Base-by-base conservation (phyloP, 2,888 invertebrate species). In the Pandemis heparana region DNA sequence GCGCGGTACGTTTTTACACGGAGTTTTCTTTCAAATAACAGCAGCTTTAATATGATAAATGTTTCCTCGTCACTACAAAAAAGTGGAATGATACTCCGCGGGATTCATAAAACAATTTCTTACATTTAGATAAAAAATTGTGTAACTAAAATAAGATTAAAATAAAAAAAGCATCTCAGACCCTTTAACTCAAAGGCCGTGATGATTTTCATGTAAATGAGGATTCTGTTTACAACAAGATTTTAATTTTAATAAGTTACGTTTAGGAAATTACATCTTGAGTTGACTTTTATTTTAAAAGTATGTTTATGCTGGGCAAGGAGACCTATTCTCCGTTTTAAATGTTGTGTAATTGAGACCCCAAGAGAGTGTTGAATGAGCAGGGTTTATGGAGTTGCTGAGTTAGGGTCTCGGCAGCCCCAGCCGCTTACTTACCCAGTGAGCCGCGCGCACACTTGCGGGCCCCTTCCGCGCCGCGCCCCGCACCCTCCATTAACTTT, bases 401-500 rank as follows among this genome's bases (percentile, higher is more conserved):
- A 53, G 51, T 53, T 53, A 53, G 51, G 51, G 51, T 14, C 51
- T 53, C 16, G 8, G 2, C 16, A 51, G 51, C 64, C n/a, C n/a
- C n/a, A 70, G 16, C 43, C 56, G 64, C 56, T 32, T 53, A 63
- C 46, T 67, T 39, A 59, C n/a, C 14, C n/a, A 48, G 48, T 48
- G 48, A 48, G 63, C 16, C n/a, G 23, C 56, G 18, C 53, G 56
- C 51, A 53, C 51, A 53, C 51, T 9, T 18, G 12, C 23, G 56
- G 10, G 56, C 12, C 23, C 23, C 53, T 76, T 72, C 79, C 71
- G 71, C 81, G 80, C 12, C 23, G 18, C 53, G 12, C 9, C 56
- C 56, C 56, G 56, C 56, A 23, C 23, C 23, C 12, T 23, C 56
- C 56, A 84, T 84, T 85, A 85, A 85, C 79, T 82, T 81, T 78